phyloP scores from a whole-genome alignment of 92 coral and sea anemone genomes.

The Palythoa grandis region DNA sequence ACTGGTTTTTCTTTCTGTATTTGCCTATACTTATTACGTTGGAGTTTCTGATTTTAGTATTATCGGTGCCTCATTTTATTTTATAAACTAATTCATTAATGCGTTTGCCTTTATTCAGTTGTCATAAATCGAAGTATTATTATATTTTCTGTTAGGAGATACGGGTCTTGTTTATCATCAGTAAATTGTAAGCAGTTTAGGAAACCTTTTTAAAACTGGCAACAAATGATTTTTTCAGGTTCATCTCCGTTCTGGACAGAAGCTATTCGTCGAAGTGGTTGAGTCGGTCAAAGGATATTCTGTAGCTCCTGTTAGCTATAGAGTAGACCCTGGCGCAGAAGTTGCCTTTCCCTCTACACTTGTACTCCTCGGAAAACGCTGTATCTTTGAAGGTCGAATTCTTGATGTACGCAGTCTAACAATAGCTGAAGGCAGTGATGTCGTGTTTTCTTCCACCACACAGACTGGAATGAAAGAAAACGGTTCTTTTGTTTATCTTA shows the following conservation, averaged over 20 bases:
- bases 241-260: conserved; percentile 63
- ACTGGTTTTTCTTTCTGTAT: not conserved
- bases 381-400: conserved; percentile 66
- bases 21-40: not conserved
- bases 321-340: conserved; percentile 67
- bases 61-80: too few relatives aligned
- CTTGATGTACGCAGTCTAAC: conserved; percentile 62
- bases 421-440: conserved; percentile 59
- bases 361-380: conserved; percentile 64
- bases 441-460: conserved; percentile 61
- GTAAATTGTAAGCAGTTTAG: not conserved
- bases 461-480: conserved; percentile 72
- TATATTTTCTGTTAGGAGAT: not conserved
- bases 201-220: not conserved
- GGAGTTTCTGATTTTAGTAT: too few relatives aligned
- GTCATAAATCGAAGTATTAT: too few relatives aligned
- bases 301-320: conserved; percentile 73
- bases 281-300: conserved; percentile 72
- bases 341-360: conserved; percentile 69
- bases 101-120: too few relatives aligned
- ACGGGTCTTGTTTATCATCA: not conserved
- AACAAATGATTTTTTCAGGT: conserved; percentile 16
- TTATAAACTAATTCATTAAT: too few relatives aligned
- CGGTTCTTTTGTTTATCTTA: conserved; percentile 62
- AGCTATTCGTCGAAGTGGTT: conserved; percentile 69